These are phyloP conservation scores for Halcyon badia DNA, from an alignment of 2,797 vertebrate species.

Conservation along the genomic window DNA sequence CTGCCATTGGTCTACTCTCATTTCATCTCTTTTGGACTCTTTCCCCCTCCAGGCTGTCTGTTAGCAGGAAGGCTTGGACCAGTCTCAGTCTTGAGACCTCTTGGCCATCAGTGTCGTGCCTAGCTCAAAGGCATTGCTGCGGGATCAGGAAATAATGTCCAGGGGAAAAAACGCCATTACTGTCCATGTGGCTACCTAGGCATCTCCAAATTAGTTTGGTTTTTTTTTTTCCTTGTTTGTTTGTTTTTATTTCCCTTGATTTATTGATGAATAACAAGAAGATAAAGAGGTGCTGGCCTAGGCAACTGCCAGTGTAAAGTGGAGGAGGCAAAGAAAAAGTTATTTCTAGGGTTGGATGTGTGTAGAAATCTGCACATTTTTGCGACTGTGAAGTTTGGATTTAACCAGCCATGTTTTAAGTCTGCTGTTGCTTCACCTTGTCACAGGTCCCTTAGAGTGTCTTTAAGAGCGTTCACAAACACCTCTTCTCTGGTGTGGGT, in stretches of 20 bases:
- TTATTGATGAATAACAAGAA: not conserved
- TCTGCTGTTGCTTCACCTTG: not conserved
- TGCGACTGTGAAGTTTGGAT: not conserved
- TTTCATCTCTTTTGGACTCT: not conserved
- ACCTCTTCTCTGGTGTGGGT: not conserved
- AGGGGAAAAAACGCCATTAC: not conserved
- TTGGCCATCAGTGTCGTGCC: accelerated
- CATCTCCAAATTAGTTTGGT: not conserved
- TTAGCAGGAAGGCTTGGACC: not conserved
- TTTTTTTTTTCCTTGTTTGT: no score
- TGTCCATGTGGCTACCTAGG: not conserved
- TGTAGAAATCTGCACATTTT: not conserved
- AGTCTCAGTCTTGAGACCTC: not conserved
- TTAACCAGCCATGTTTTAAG: not conserved
- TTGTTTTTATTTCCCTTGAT: not conserved
- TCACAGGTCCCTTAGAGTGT: not conserved
- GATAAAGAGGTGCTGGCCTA: not conserved
- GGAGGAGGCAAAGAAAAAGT: not conserved
- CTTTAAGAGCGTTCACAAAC: not conserved
- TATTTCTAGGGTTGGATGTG: not conserved
- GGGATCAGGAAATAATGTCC: not conserved
- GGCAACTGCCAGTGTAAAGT: not conserved
- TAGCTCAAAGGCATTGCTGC: not conserved
- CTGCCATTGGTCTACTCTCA: not conserved
- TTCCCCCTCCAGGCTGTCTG: not conserved